A percentile compares a stretch with the other conserved stretches of the same genome.
Conservation (phyloP, 1,140 invertebrate genomes). For the Drosophila kanapiae region DNA sequence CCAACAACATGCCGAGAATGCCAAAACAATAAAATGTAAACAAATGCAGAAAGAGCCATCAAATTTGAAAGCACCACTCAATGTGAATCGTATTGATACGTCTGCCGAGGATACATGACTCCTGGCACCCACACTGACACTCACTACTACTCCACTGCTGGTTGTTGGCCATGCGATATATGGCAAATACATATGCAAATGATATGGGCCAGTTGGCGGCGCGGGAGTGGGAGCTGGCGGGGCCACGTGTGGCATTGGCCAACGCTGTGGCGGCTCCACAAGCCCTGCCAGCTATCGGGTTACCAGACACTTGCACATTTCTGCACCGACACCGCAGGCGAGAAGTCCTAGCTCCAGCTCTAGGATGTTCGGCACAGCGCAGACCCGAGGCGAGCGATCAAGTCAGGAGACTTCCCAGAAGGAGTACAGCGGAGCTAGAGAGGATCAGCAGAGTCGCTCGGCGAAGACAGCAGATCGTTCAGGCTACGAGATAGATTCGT, state of each 20-base stretch:
- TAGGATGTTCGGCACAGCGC: slow-evolving; percentile 47
- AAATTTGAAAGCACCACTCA: slow-evolving; percentile 80
- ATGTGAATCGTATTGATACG: slow-evolving; percentile 66
- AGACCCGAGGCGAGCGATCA: slow-evolving; percentile 8
- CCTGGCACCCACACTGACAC: slow-evolving; percentile 48
- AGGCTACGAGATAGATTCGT: not conserved
- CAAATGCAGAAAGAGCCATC: slow-evolving; percentile 76
- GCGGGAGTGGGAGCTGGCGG: slow-evolving; percentile 17
- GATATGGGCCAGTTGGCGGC: slow-evolving; percentile 61
- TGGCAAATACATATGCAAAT: slow-evolving; percentile 73
- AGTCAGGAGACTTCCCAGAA: slow-evolving; percentile 8
- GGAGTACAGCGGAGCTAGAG: slow-evolving; percentile 1
- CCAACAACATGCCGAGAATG: slow-evolving; percentile 28
- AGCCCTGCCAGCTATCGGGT: slow-evolving; percentile 68
- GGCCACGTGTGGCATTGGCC: slow-evolving; percentile 41
- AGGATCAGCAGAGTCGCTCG: not conserved
- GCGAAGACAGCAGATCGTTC: not conserved
- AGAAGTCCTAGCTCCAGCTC: slow-evolving; percentile 54
- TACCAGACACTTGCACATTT: slow-evolving; percentile 83
- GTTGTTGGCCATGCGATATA: slow-evolving; percentile 42
- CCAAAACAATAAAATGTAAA: slow-evolving; percentile 83
- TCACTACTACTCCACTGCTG: not conserved
- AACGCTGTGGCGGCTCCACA: slow-evolving; percentile 17
- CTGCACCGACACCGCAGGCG: slow-evolving; percentile 79
- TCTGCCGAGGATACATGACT: slow-evolving; percentile 36